Percentiles rank a stretch among this genome's conserved stretches.
Evolutionary conservation across 1,140 invertebrate species (phyloP).

Genomic region (Hypsibius dujardini): DNA sequence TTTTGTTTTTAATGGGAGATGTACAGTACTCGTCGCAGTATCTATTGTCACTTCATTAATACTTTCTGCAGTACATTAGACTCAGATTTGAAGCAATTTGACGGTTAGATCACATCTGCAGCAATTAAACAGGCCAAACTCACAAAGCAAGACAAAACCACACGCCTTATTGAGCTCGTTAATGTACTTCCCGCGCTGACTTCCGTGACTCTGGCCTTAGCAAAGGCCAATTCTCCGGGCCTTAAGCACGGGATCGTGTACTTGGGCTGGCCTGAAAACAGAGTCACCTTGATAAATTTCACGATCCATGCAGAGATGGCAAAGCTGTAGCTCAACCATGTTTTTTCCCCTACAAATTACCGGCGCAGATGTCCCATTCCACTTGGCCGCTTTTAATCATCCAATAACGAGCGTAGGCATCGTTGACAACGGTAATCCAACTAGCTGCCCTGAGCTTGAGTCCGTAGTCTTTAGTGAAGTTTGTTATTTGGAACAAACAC

Average conservation of each 20-base stretch:
- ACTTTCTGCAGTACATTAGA: no score
- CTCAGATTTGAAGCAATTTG: background rate
- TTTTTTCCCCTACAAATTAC: background rate
- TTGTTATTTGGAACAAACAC: conserved; percentile 3
- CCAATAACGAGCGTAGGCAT: conserved; percentile 12
- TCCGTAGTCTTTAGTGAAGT: background rate
- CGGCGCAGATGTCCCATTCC: background rate
- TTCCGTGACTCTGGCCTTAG: background rate
- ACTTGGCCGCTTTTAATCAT: conserved; percentile 10
- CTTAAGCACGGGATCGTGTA: background rate
- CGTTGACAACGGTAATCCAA: conserved; percentile 7
- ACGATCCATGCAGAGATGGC: no score
- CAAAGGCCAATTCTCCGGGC: background rate
- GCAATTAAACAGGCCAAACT: no score
- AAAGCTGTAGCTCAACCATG: no score
- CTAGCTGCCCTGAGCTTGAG: background rate
- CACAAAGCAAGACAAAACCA: no score
- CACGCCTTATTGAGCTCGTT: background rate
- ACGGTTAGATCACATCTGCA: background rate
- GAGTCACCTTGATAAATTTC: no score
- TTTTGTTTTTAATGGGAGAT: no score
- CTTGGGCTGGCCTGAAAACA: background rate
- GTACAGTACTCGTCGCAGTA: no score
- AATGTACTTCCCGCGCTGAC: background rate
- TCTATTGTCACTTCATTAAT: no score